These are phyloP conservation scores for Rhadinocentrus ornatus DNA, from an alignment of 2,797 vertebrate genomes.

Conservation along the genomic window DNA sequence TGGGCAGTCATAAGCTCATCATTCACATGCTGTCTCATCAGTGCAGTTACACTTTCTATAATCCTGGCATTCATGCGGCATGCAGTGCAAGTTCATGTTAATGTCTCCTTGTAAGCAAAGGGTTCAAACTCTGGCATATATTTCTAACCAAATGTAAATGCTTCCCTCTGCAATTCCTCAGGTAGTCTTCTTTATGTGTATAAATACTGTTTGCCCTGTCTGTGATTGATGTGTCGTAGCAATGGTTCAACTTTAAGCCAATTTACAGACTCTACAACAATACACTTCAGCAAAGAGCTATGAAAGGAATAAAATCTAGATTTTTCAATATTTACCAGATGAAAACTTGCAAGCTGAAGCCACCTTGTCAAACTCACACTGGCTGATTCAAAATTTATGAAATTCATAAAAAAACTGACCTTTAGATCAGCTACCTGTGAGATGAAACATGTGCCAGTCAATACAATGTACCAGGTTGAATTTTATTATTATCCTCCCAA, in stretches of 20 bases:
- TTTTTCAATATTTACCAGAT: constrained; percentile 23
- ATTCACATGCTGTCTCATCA: constrained; percentile 60
- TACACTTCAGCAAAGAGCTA: constrained; percentile 8
- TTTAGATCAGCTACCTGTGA: constrained; percentile 39
- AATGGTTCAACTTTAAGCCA: constrained; percentile 19
- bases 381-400: too few species aligned
- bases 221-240: constrained; percentile 10
- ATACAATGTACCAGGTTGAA: neutral
- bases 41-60: constrained; percentile 59
- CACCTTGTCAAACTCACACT: constrained; percentile 26
- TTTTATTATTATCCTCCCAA: neutral
- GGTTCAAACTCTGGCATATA: constrained; percentile 13
- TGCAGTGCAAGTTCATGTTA: constrained; percentile 35
- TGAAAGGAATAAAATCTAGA: constrained; percentile 2
- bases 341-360: constrained; percentile 17
- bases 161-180: constrained; percentile 1
- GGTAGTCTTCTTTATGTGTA: neutral
- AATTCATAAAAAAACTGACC: constrained; percentile 41
- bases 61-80: constrained; percentile 45
- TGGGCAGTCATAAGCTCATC: constrained; percentile 62
- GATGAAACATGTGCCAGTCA: constrained; percentile 8
- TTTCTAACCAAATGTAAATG: constrained; percentile 20
- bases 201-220: constrained; percentile 17
- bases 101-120: constrained; percentile 29
- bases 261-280: constrained; percentile 20